These are phyloP conservation scores for Nemurella pictetii DNA, from an alignment of 2,888 invertebrate species.

Conservation along the genomic window DNA sequence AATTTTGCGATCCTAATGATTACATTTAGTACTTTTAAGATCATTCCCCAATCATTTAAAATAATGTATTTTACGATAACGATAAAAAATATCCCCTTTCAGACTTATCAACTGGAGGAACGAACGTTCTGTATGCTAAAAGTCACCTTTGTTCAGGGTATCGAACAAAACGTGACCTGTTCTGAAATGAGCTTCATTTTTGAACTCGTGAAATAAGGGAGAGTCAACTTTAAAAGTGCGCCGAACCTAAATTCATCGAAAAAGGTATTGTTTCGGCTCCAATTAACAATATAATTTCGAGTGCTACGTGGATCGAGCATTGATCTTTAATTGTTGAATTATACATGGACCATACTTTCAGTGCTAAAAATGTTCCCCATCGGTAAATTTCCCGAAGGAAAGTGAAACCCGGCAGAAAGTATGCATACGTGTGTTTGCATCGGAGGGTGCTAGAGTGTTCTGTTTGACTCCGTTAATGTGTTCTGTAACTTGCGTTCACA, in stretches of 20 bases:
- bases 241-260: background rate
- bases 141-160: background rate
- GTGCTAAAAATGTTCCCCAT: background rate
- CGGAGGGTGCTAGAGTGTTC: background rate
- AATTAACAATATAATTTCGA: background rate
- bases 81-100: background rate
- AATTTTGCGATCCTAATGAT: background rate
- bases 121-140: background rate
- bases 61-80: background rate
- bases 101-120: background rate
- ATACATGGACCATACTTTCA: background rate
- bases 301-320: background rate
- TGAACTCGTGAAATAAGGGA: background rate
- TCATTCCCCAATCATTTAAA: background rate
- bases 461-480: background rate
- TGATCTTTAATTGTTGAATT: constrained; percentile 8
- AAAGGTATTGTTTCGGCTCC: background rate
- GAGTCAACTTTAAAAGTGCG: background rate
- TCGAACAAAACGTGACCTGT: constrained; percentile 8
- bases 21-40: background rate
- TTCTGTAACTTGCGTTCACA: background rate
- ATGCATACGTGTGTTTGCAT: background rate
- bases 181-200: constrained; percentile 2
- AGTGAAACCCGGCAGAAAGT: background rate
- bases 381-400: background rate